A percentile compares a stretch with the other conserved stretches of the same genome.
These are phyloP conservation scores for Platichthys stellatus DNA, from an alignment of 2,113 vertebrate genomes.

Conservation along the genomic window DNA sequence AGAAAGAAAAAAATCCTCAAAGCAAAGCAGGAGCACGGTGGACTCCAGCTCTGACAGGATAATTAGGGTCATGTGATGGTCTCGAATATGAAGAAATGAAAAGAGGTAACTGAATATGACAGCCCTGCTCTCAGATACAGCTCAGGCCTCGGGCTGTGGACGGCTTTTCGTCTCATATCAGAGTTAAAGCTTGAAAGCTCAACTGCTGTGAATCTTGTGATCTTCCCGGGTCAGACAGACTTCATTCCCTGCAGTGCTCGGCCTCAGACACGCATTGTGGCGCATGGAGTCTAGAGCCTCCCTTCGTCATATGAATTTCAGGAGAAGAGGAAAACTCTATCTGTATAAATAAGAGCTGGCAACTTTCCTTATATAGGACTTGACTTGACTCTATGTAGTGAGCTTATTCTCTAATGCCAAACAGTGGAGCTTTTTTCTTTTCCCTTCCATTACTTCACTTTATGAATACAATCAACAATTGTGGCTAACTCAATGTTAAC, in stretches of 20 bases:
- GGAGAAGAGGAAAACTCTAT: no score
- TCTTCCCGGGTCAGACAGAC: slow-evolving; percentile 28
- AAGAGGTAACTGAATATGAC: slow-evolving; percentile 51
- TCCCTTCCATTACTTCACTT: background rate
- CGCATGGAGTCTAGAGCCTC: background rate
- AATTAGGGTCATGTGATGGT: slow-evolving; percentile 47
- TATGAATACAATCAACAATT: background rate
- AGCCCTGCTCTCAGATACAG: slow-evolving; percentile 40
- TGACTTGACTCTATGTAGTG: background rate
- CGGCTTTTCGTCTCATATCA: slow-evolving; percentile 18
- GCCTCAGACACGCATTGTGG: slow-evolving; percentile 13
- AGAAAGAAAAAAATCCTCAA: background rate
- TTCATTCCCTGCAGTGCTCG: background rate
- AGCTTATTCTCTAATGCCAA: background rate
- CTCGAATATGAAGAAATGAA: slow-evolving; percentile 23
- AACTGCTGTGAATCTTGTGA: slow-evolving; percentile 37
- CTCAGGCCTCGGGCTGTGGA: slow-evolving; percentile 41
- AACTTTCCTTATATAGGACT: background rate
- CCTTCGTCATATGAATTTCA: slow-evolving; percentile 2
- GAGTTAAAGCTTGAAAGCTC: slow-evolving; percentile 38
- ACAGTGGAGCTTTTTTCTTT: background rate
- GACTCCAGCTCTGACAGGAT: slow-evolving; percentile 32
- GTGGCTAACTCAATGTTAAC: background rate
- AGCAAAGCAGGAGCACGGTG: background rate
- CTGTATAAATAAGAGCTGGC: no score